phyloP scores from a whole-genome alignment of 2,113 vertebrate species.

The Theropithecus gelada region DNA sequence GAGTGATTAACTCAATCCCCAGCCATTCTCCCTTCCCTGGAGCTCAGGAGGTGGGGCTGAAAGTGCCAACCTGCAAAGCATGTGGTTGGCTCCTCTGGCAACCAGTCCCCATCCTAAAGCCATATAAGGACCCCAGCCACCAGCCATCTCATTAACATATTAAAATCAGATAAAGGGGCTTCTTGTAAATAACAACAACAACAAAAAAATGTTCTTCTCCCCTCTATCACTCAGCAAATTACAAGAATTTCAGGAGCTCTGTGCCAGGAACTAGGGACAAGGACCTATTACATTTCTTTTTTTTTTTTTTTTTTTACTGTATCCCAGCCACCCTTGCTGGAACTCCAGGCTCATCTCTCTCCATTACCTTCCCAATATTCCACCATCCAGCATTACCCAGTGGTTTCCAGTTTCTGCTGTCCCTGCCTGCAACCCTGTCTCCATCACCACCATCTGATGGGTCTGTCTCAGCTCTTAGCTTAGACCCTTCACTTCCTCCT shows the following conservation, averaged over 20 bases:
- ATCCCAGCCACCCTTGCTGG: neutral
- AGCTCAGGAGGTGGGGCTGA: neutral
- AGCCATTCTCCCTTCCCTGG: neutral
- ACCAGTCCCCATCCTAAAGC: neutral
- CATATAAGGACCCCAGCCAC: neutral
- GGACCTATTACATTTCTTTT: neutral
- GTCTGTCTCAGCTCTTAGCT: neutral
- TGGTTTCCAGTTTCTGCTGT: too few relatives aligned
- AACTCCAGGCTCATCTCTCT: neutral
- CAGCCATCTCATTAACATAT: neutral
- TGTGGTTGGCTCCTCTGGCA: neutral
- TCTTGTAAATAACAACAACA: too few relatives aligned
- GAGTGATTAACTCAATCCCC: neutral
- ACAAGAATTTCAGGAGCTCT: neutral
- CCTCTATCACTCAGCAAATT: neutral
- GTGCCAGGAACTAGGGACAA: neutral
- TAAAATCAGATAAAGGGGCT: neutral
- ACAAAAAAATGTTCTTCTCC: neutral
- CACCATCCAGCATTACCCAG: fast-evolving
- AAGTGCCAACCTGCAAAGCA: neutral
- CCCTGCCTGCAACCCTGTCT: neutral
- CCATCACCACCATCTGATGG: neutral
- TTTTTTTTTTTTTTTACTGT: neutral
- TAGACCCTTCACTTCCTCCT: neutral
- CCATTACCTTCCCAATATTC: neutral